Evolutionary conservation across 2,888 invertebrate genomes (phyloP), one percentile per base, ranked within the genome.

Genomic region (Zeuzera pyrina): DNA sequence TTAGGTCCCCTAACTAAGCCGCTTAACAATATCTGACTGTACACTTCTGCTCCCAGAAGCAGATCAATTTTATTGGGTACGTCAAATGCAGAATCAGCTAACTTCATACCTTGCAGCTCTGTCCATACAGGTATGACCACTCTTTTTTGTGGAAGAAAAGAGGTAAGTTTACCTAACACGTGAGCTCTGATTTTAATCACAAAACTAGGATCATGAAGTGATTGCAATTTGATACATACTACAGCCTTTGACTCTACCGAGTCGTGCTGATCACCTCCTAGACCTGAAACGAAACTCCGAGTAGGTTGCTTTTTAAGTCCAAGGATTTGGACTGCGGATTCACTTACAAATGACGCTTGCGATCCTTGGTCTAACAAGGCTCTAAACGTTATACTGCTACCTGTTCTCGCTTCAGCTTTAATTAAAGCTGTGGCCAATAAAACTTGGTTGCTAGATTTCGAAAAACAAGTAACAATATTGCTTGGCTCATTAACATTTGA

Each of bases 191-290:
- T 34, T n/a, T 19, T 5, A 2, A 43, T 24, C 2, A 23, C 19
- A 26, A 40, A 32, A 4, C 15, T 15, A 3, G 36, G 15, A 31
- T 43, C 33, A 10, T 33, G 4, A 13, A 21, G 31, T n/a, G 47
- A 49, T 24, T 38, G 11, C 10, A 49, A 26, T 7, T 35, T 34
- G 1, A 51, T 12, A 4, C 21, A n/a, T 6, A 48, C 42, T 23
- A 36, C 2, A 31, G 10, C n/a, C 7, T 40, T 45, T 2, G 36
- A 12, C 3, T 11, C 29, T 3, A 38, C n/a, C n/a, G n/a, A n/a
- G n/a, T n/a, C n/a, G n/a, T n/a, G n/a, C n/a, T n/a, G n/a, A n/a
- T 7, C 23, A 3, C 33, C 37, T 3, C 44, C 43, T 25, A 47
- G 15, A 3, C 42, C 43, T 22, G 43, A 36, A 7, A 47, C 31